Evolutionary conservation across 2,888 invertebrate genomes (phyloP), one percentile per base, ranked within the genome.

Genomic region (Eumacrocentrus americanus): DNA sequence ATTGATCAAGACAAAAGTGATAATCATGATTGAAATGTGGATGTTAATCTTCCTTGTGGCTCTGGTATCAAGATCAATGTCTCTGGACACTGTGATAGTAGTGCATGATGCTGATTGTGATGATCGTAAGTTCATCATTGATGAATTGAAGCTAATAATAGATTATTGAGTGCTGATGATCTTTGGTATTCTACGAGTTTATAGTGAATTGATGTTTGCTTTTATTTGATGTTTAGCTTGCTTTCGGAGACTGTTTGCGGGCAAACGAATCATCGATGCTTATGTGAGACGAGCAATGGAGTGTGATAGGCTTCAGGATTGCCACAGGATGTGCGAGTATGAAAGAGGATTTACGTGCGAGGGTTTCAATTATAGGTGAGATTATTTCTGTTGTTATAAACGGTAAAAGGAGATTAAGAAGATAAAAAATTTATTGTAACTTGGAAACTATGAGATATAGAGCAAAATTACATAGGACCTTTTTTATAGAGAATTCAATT

Each of bases 351-450:
- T 92, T 74, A 85, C 86, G 65, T 93, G 93, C 74, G 91, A 91
- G 81, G 92, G 92, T 67, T 93, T 92, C 74, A 92, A 92, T 78
- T 92, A 91, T 82, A 87, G 91, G 86, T 89, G 79, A 81, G 78
- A 40, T 18, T 9, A 34, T 22, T 22, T 22, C 7, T 5, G 11
- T 18, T 44, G 25, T 35, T 9, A n/a, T n/a, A n/a, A n/a, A n/a
- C n/a, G n/a, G n/a, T n/a, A n/a, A n/a, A n/a, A n/a, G n/a, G 2
- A 9, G n/a, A 3, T 46, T 9, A 16, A 46, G 1, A 11, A 22
- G 22, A 11, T 40, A 51, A 50, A 38, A 35, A 47, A 46, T 44
- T 12, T 20, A 37, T 11, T n/a, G n/a, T n/a, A n/a, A n/a, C n/a
- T n/a, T n/a, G n/a, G n/a, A n/a, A n/a, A n/a, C n/a, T n/a, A n/a